Percentiles rank a stretch among this genome's conserved stretches.
Evolutionary conservation across 1,140 invertebrate species (phyloP).

Genomic region (Caenorhabditis briggsae): DNA sequence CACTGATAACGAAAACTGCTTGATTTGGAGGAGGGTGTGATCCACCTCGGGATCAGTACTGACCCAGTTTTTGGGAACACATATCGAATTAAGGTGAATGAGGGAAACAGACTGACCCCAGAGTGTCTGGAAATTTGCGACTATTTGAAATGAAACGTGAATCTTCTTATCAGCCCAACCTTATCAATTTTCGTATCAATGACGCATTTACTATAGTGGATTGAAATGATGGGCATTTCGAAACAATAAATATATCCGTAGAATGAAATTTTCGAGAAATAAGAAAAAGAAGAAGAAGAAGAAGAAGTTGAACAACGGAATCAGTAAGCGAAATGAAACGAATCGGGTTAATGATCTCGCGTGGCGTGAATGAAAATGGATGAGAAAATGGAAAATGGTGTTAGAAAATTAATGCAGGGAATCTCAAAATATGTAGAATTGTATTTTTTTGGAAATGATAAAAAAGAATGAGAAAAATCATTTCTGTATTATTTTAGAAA

Average conservation of each 20-base stretch:
- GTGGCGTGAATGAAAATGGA: neutral
- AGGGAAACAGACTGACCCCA: neutral
- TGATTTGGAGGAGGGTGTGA: slow-evolving; percentile 1
- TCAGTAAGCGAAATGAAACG: slow-evolving; percentile 38
- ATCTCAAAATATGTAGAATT: no score
- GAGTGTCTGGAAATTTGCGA: neutral
- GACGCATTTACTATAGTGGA: slow-evolving; percentile 31
- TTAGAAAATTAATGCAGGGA: slow-evolving; percentile 35
- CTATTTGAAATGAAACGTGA: slow-evolving; percentile 15
- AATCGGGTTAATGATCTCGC: slow-evolving; percentile 53
- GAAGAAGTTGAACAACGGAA: slow-evolving; percentile 29
- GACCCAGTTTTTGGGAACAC: slow-evolving; percentile 43
- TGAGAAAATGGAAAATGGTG: neutral
- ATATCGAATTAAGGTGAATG: slow-evolving; percentile 33
- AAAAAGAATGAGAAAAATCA: neutral
- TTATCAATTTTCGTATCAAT: slow-evolving; percentile 48
- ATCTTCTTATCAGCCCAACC: neutral
- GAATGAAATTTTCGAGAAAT: neutral
- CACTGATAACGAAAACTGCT: slow-evolving; percentile 42
- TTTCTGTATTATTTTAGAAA: neutral
- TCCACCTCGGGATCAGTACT: neutral
- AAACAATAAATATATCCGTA: slow-evolving; percentile 40
- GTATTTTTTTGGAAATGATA: no score
- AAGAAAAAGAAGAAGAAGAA: neutral
- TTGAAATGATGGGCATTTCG: neutral